These are phyloP conservation scores for Chrosomus eos DNA, from an alignment of 2,797 vertebrate genomes.

Conservation along the genomic window DNA sequence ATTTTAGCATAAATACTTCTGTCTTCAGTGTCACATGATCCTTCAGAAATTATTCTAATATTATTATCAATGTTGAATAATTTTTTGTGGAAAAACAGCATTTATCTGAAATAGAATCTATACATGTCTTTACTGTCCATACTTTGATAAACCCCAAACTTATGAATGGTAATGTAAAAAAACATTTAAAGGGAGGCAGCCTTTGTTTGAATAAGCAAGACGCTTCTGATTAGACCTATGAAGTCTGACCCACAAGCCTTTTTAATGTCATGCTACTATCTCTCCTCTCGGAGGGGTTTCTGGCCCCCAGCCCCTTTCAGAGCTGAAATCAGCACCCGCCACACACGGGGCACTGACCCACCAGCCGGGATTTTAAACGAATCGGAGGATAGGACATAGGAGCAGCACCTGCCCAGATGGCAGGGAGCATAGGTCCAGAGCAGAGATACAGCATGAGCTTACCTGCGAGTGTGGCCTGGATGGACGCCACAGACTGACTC, in stretches of 20 bases:
- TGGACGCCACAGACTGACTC: slow-evolving; percentile 48
- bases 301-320: slow-evolving; percentile 47
- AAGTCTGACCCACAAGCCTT: slow-evolving; percentile 33
- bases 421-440: slow-evolving; percentile 37
- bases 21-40: no score
- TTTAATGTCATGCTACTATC: slow-evolving; percentile 30
- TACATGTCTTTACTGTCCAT: no score
- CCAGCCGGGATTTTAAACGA: slow-evolving; percentile 54
- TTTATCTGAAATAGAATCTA: no score
- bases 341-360: slow-evolving; percentile 52
- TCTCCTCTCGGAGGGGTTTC: slow-evolving; percentile 37
- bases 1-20: no score
- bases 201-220: neutral
- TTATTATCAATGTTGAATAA: no score
- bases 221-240: slow-evolving; percentile 4
- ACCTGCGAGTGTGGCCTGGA: slow-evolving; percentile 44
- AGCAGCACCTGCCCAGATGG: slow-evolving; percentile 60
- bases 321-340: slow-evolving; percentile 41
- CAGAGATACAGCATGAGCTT: slow-evolving; percentile 43
- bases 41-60: no score
- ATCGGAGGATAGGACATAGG: slow-evolving; percentile 33
- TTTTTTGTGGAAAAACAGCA: no score
- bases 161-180: neutral
- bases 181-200: neutral
- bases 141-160: neutral